Conservation (phyloP, 53 echinoderm and acorn worm genomes). For the Holothuria scabra region DNA sequence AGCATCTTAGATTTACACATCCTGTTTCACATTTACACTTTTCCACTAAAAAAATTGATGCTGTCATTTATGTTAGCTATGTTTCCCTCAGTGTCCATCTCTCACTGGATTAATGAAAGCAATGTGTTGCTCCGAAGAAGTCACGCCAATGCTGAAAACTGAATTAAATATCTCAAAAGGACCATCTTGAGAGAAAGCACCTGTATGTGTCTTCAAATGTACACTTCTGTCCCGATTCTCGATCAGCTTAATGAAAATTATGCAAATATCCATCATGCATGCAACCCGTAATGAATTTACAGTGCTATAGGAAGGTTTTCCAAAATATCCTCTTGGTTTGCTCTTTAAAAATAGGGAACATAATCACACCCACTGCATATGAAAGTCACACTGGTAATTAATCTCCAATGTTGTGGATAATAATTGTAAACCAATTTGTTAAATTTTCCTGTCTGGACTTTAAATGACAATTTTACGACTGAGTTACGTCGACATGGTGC, state of each 20-base stretch:
- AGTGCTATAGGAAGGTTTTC: constrained; percentile 10
- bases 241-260: neutral
- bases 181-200: constrained; percentile 28
- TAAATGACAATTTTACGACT: constrained; percentile 39
- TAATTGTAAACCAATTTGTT: constrained; percentile 59
- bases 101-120: neutral
- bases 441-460: no score
- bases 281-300: constrained; percentile 47
- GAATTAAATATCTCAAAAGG: constrained; percentile 14
- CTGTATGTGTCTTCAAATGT: constrained; percentile 26
- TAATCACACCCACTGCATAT: constrained; percentile 55
- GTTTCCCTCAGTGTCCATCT: constrained; percentile 10
- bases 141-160: neutral
- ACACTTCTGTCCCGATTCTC: constrained; percentile 34
- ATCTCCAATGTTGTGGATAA: neutral
- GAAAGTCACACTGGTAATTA: constrained; percentile 3
- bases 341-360: constrained; percentile 40
- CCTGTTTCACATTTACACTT: neutral
- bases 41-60: neutral
- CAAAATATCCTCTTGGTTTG: constrained; percentile 35
- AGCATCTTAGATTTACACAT: neutral
- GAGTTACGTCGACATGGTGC: constrained; percentile 24
- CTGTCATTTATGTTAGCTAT: neutral
- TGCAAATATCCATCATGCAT: neutral
- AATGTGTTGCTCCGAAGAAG: constrained; percentile 10